phyloP scores from a whole-genome alignment of 2,113 vertebrate genomes.

The Eonycteris spelaea region DNA sequence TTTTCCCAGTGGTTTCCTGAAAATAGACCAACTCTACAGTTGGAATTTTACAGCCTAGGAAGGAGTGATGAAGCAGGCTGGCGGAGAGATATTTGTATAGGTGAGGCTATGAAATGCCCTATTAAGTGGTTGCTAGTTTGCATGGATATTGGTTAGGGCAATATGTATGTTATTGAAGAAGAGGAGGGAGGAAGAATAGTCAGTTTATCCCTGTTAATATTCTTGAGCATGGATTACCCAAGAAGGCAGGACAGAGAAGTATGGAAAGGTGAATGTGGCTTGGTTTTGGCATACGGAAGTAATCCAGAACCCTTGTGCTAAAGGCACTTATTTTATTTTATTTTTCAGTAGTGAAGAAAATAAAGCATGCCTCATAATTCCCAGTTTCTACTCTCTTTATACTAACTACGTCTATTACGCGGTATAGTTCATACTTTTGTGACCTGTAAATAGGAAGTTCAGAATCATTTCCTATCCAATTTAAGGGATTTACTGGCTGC shows the following conservation, averaged over 20 bases:
- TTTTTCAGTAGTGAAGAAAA: neutral
- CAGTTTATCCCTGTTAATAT: neutral
- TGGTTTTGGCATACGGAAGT: neutral
- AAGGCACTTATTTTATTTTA: neutral
- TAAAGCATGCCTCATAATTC: neutral
- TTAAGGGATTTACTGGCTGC: slow-evolving; percentile 37
- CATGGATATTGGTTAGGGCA: too few relatives aligned
- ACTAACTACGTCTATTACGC: neutral
- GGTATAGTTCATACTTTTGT: neutral
- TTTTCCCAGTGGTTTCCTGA: neutral
- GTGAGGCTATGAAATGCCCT: neutral
- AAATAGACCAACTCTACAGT: neutral
- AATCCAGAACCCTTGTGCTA: neutral
- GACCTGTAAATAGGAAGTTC: slow-evolving; percentile 7
- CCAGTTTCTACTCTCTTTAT: neutral
- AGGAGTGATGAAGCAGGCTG: neutral
- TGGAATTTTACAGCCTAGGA: neutral
- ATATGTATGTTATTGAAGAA: neutral
- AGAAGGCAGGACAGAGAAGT: neutral
- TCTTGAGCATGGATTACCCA: neutral
- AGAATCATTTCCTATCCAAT: neutral
- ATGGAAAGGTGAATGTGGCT: neutral
- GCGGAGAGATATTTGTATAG: neutral
- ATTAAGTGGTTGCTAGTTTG: neutral
- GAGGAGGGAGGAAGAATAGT: neutral